These are phyloP conservation scores for Clarias fuscus DNA, from an alignment of 2,797 vertebrate species.

Conservation along the genomic window DNA sequence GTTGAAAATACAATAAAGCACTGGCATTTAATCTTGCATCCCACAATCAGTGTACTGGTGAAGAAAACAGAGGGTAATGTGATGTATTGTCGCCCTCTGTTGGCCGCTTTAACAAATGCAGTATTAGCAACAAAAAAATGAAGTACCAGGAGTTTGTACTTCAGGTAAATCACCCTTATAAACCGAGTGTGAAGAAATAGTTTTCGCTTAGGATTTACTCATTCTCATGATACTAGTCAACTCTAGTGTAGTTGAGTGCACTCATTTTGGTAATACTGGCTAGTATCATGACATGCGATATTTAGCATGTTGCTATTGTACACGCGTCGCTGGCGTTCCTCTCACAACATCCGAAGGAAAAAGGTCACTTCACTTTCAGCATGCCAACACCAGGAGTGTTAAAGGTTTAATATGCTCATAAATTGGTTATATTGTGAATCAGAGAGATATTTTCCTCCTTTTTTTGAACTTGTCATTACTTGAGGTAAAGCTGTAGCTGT, in stretches of 20 bases:
- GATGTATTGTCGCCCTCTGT: conserved; percentile 42
- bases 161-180: background rate
- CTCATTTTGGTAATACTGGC: background rate
- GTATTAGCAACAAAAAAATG: no score
- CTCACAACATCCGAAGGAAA: background rate
- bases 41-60: background rate
- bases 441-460: no score
- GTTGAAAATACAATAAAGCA: background rate
- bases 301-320: background rate
- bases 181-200: background rate
- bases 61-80: background rate
- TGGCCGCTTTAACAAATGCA: background rate
- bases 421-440: background rate
- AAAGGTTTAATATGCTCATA: no score
- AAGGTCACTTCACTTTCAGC: background rate
- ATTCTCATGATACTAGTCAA: no score
- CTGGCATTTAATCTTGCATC: background rate
- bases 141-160: background rate
- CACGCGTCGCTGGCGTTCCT: background rate
- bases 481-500: background rate
- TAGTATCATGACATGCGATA: background rate
- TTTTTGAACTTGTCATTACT: background rate
- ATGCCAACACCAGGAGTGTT: background rate
- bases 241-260: background rate
- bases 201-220: background rate